A percentile compares a stretch with the other conserved stretches of the same genome.
phyloP scores from a whole-genome alignment of 23 tunicate genomes.

The Styela plicata region DNA sequence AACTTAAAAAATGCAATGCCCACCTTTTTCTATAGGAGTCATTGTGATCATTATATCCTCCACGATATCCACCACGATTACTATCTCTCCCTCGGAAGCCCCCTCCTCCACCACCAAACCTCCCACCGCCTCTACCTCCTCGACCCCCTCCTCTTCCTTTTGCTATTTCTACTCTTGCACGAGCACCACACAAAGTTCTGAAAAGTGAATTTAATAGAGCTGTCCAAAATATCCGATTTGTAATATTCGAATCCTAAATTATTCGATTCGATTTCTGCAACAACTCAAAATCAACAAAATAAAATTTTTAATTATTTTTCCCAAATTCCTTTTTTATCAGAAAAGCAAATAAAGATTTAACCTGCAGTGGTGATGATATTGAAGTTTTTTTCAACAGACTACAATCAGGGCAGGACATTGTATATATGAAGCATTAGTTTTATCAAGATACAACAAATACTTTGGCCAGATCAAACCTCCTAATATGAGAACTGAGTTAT shows the following conservation, averaged over 20 bases:
- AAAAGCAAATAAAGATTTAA: neutral
- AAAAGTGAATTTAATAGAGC: neutral
- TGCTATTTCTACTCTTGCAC: slow-evolving; percentile 26
- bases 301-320: neutral
- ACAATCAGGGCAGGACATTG: too few species aligned
- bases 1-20: neutral
- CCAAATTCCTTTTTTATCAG: neutral
- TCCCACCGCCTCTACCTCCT: slow-evolving; percentile 18
- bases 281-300: too few species aligned
- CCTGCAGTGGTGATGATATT: too few species aligned
- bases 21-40: neutral
- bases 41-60: slow-evolving; percentile 1
- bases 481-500: too few species aligned
- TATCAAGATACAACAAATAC: too few species aligned
- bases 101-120: slow-evolving; percentile 26
- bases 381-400: too few species aligned
- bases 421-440: too few species aligned
- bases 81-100: slow-evolving; percentile 9
- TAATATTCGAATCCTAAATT: too few species aligned
- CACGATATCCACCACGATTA: neutral
- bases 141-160: slow-evolving; percentile 24
- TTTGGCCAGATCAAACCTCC: too few species aligned
- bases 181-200: slow-evolving; percentile 26
- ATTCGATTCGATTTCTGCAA: too few species aligned
- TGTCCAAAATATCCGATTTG: too few species aligned